Conservation (phyloP, 2,888 invertebrate genomes). For the Cordylochernes scorpioides region DNA sequence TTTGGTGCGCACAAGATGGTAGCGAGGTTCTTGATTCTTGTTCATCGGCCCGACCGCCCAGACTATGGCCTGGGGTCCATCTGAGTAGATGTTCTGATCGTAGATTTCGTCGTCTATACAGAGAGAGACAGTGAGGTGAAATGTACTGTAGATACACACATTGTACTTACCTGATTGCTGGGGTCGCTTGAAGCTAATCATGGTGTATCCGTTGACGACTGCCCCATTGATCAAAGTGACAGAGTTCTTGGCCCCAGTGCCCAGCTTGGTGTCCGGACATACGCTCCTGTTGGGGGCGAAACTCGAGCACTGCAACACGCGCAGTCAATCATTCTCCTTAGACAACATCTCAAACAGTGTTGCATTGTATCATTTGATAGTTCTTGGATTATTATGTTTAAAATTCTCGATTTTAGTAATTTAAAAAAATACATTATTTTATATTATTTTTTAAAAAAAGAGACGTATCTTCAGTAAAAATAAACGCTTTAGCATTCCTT, state of each 20-base stretch:
- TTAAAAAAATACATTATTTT: too few species aligned
- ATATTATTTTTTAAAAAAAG: too few species aligned
- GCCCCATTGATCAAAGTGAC: conserved; percentile 58
- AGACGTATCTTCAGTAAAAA: too few species aligned
- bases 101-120: conserved; percentile 11
- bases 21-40: conserved; percentile 48
- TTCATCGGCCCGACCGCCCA: conserved; percentile 77
- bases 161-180: conserved; percentile 38
- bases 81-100: conserved; percentile 26
- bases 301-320: too few species aligned
- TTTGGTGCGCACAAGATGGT: conserved; percentile 33
- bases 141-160: neutral
- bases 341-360: too few species aligned
- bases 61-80: conserved; percentile 52
- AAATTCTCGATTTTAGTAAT: too few species aligned
- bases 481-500: too few species aligned
- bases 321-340: too few species aligned
- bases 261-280: conserved; percentile 40
- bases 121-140: neutral
- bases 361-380: too few species aligned
- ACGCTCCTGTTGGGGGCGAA: too few species aligned
- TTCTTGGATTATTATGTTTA: too few species aligned
- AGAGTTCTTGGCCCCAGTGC: conserved; percentile 23
- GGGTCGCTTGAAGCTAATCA: conserved; percentile 66
- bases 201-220: conserved; percentile 68